A percentile compares a stretch with the other conserved stretches of the same genome.
Evolutionary conservation across 23 tunicate genomes (phyloP).

Genomic region (Diplosoma virens): DNA sequence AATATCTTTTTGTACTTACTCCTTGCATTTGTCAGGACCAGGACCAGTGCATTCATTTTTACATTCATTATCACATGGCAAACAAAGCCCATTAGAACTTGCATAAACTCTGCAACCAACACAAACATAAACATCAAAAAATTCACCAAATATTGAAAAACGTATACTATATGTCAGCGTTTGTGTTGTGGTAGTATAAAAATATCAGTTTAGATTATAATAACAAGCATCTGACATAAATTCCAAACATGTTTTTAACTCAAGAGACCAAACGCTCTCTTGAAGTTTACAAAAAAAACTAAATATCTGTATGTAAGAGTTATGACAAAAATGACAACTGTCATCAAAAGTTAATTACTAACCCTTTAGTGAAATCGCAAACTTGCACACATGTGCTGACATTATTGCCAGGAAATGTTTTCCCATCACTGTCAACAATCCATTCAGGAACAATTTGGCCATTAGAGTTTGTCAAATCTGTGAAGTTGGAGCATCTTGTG

Average conservation of each 20-base stretch:
- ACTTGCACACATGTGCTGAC: background rate
- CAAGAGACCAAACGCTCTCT: too few relatives aligned
- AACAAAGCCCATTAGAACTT: slow-evolving; percentile 37
- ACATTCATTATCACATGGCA: slow-evolving; percentile 74
- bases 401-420: background rate
- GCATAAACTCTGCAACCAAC: slow-evolving; percentile 74
- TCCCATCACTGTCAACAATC: background rate
- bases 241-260: too few relatives aligned
- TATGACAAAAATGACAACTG: too few relatives aligned
- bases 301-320: too few relatives aligned
- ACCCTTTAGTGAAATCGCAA: background rate
- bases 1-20: slow-evolving; percentile 18
- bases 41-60: slow-evolving; percentile 58
- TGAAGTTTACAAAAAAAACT: too few relatives aligned
- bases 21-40: slow-evolving; percentile 49
- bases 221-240: too few relatives aligned
- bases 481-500: background rate
- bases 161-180: too few relatives aligned
- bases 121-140: too few relatives aligned
- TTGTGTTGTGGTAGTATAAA: too few relatives aligned
- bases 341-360: too few relatives aligned
- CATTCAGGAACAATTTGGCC: background rate
- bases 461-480: background rate
- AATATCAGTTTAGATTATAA: too few relatives aligned
- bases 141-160: too few relatives aligned